Evolutionary conservation across 2,113 vertebrate species (phyloP), one percentile per base, ranked within the genome.

Genomic region (Brachyhypopomus occidentalis): DNA sequence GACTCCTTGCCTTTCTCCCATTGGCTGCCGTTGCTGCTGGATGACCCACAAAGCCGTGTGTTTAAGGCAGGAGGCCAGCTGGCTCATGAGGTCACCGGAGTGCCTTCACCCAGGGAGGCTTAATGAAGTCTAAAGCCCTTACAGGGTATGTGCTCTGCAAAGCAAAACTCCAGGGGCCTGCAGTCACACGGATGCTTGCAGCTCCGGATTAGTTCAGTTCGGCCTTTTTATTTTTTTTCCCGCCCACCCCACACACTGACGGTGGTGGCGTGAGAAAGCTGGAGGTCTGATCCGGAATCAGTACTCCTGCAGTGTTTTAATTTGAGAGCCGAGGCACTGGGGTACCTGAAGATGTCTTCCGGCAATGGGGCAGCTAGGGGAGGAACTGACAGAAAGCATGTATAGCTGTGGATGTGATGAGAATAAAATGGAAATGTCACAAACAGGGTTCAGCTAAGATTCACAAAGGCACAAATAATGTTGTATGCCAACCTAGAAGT

Each of bases 81-180:
- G 77, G 52, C 66, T 64, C 34, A 22, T 52, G 3, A 14, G 59
- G 52, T 36, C 36, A 55, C 34, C 66, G 0, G 77, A 41, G 56
- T 79, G 66, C 27, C 55, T 79, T 79, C 66, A 56, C 66, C 11
- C 23, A 72, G 56, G 56, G 70, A 22, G 23, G 16, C 59, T 79
- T 79, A 72, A 79, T 79, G 56, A 79, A 55, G 60, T 62, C 72
- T 79, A 79, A 79, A 79, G 67, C 67, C 22, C 67, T 72, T 72
- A 48, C 67, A 79, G 56, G 41, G 59, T 69, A 30, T 19, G 23
- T 7, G 8, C 38, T 62, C 56, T 79, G 66, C 67, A 67, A 72
- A 41, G 67, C 67, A 79, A 79, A 79, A 55, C 67, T 72, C 56
- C 45, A 20, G 67, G 77, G 77, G 67, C 55, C 52, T 27, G 34